Base-by-base conservation (phyloP, 2,888 invertebrate species). In the Drosophila subquinaria region DNA sequence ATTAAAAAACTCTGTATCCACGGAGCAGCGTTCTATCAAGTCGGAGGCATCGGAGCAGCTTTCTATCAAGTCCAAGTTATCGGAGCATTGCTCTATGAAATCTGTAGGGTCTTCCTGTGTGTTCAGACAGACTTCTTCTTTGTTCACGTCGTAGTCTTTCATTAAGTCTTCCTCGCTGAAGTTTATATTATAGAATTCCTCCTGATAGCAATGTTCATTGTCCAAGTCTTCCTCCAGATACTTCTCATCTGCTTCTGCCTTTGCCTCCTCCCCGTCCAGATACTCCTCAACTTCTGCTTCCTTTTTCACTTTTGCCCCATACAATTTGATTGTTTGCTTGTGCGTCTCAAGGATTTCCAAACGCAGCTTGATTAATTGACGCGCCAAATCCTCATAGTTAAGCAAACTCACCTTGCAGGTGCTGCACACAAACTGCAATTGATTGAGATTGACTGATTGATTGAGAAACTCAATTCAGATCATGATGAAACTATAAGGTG, bases 341-440 rank as follows among this genome's bases (percentile, higher is more conserved):
- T 74, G 84, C 5, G 70, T 82, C 10, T 50, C 56, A 6, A 69
- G 43, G 45, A 90, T 83, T 36, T 77, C 69, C 8, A 52, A 55
- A 0, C 83, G 73, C 35, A 78, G 13, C 15, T 73, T 60, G 0
- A 23, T 35, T 47, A 82, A 64, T 6, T 75, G 63, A 30, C 66
- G 69, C 6, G 77, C 79, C 10, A 88, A 20, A 1, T 57, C 76
- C 43, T 89, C 88, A 59, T 70, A 83, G 42, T 89, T 82, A 20
- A 88, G 50, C 10, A 88, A 59, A 23, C 59, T 75, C 3, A 66
- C 73, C 55, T 88, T 90, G 50, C 90, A 90, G 1, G 63, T 53
- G 69, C 78, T 73, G 52, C 90, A 90, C 30, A 90, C 52, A 6
- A 80, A 64, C 90, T 90, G 62, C 30, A 38, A 55, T 9, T 35